Evolutionary conservation across 2,797 vertebrate species (phyloP).

Genomic region (Fistularia commersonii): DNA sequence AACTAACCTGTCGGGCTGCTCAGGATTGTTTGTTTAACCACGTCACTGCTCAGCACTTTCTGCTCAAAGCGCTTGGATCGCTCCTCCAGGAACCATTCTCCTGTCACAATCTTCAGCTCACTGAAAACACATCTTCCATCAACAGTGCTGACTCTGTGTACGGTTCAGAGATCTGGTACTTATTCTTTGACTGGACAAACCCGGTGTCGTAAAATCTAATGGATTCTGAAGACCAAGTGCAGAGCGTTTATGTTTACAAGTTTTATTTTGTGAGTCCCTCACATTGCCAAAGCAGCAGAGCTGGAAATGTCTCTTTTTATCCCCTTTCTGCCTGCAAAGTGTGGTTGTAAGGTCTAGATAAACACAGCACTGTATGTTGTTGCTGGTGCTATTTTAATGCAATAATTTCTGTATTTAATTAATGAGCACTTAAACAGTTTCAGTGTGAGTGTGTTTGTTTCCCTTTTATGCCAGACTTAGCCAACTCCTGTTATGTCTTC

Average conservation of each 20-base stretch:
- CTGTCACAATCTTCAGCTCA: slow-evolving; percentile 88
- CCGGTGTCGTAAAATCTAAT: background rate
- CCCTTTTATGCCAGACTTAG: too few relatives aligned
- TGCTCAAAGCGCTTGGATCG: slow-evolving; percentile 89
- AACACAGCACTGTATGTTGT: too few relatives aligned
- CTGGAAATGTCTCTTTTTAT: background rate
- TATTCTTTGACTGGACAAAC: slow-evolving; percentile 6
- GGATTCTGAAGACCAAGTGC: background rate
- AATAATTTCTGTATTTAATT: too few relatives aligned
- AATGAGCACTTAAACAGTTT: too few relatives aligned
- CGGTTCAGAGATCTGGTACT: background rate
- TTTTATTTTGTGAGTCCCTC: background rate
- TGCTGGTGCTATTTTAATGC: too few relatives aligned
- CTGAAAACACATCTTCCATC: slow-evolving; percentile 61
- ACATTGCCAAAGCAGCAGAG: background rate
- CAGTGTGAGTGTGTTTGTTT: too few relatives aligned
- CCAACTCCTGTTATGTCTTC: too few relatives aligned
- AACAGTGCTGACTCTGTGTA: background rate
- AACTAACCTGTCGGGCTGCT: slow-evolving; percentile 79
- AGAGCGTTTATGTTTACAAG: background rate
- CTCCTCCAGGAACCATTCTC: slow-evolving; percentile 97
- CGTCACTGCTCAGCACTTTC: slow-evolving; percentile 77
- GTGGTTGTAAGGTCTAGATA: too few relatives aligned
- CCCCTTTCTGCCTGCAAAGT: background rate
- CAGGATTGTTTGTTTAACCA: slow-evolving; percentile 88